Conservation (phyloP, 2,797 vertebrate species). For the Remorina albescens region DNA sequence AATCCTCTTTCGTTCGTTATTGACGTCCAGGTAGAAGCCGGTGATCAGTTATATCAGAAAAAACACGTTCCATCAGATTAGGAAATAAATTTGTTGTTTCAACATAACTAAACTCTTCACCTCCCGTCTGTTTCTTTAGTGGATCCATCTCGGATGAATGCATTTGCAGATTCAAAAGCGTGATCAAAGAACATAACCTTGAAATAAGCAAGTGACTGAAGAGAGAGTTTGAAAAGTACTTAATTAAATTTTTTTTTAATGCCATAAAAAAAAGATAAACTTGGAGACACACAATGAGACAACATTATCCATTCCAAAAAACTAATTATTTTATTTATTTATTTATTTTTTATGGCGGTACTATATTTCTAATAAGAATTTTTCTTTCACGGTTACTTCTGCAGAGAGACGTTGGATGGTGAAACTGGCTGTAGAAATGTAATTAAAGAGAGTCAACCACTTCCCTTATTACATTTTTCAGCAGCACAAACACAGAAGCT, state of each 20-base stretch:
- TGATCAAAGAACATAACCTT: conserved; percentile 22
- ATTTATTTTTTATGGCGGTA: background rate
- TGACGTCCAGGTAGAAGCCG: background rate
- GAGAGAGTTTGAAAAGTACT: background rate
- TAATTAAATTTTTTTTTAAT: conserved; percentile 14
- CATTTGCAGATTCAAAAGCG: background rate
- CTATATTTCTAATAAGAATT: background rate
- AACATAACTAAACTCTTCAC: background rate
- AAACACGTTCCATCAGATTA: background rate
- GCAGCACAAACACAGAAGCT: background rate
- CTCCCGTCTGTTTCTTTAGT: background rate
- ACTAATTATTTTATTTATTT: background rate
- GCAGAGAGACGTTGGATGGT: background rate
- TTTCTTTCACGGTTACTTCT: background rate
- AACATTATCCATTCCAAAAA: conserved; percentile 1
- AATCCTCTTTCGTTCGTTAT: conserved; percentile 26
- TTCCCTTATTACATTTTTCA: background rate
- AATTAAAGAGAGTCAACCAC: conserved; percentile 22
- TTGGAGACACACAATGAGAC: conserved; percentile 1
- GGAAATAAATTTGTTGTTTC: background rate
- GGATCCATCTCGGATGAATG: background rate
- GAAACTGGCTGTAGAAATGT: background rate
- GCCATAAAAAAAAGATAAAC: background rate
- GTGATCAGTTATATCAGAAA: background rate
- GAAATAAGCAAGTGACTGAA: conserved; percentile 13